Evolutionary conservation across 2,888 invertebrate species (phyloP).

Genomic region (Yponomeuta evonymella): DNA sequence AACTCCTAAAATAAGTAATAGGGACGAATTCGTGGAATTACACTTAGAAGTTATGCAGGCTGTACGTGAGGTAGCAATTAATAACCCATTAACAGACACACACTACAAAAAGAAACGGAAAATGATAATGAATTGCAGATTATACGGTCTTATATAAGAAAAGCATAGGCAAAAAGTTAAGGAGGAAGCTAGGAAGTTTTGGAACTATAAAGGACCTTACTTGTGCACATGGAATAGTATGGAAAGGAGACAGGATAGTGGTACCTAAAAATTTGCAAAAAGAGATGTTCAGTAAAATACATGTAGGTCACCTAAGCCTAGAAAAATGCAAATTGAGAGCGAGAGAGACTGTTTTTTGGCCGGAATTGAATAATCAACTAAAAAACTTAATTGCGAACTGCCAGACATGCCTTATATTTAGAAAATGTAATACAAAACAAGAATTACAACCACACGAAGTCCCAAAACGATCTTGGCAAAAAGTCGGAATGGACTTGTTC

Average conservation of each 20-base stretch:
- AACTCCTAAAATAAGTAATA: background rate
- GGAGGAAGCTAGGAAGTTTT: no score
- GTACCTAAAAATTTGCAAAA: no score
- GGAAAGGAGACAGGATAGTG: background rate
- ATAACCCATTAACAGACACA: background rate
- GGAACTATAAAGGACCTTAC: background rate
- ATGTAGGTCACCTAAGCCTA: background rate
- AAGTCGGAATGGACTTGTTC: background rate
- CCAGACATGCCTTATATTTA: background rate
- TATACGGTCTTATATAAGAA: background rate
- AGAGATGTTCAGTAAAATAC: background rate
- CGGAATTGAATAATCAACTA: slow-evolving; percentile 23
- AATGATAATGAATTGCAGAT: background rate
- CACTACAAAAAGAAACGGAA: slow-evolving; percentile 1
- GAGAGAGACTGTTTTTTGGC: slow-evolving; percentile 25
- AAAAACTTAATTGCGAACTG: slow-evolving; percentile 19
- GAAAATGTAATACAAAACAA: background rate
- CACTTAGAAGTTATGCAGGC: slow-evolving; percentile 13
- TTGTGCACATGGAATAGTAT: background rate
- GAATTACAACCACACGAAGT: background rate
- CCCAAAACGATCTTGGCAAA: background rate
- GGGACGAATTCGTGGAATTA: slow-evolving; percentile 11
- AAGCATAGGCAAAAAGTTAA: background rate
- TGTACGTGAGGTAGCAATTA: slow-evolving; percentile 1
- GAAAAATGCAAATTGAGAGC: slow-evolving; percentile 19